Percentiles rank a stretch among this genome's conserved stretches.
phyloP scores from a whole-genome alignment of 2,888 invertebrate species.

The Trichogramma evanescens region DNA sequence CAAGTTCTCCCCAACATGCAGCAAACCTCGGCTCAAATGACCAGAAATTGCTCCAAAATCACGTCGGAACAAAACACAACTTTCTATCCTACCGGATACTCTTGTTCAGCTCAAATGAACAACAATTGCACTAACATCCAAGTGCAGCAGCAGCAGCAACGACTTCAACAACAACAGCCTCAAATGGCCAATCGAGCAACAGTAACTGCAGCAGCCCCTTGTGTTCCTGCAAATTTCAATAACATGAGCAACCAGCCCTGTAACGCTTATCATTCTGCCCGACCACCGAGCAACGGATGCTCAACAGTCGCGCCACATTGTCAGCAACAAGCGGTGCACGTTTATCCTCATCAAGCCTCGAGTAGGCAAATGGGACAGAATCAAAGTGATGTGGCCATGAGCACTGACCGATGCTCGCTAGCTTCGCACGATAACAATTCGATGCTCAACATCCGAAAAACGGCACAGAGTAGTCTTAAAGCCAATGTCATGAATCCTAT shows the following conservation, averaged over 20 bases:
- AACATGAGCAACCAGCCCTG: constrained; percentile 26
- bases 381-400: constrained; percentile 22
- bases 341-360: constrained; percentile 13
- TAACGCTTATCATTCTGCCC: constrained; percentile 24
- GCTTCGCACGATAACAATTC: constrained; percentile 15
- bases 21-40: constrained; percentile 41
- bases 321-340: constrained; percentile 44
- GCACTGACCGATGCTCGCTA: constrained; percentile 48
- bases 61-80: constrained; percentile 16
- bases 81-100: constrained; percentile 32
- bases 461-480: neutral
- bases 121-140: constrained; percentile 24
- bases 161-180: constrained; percentile 12
- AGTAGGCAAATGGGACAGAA: constrained; percentile 47
- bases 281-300: constrained; percentile 29
- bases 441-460: constrained; percentile 10
- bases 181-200: no score
- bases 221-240: constrained; percentile 25
- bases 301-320: constrained; percentile 38
- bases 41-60: constrained; percentile 38
- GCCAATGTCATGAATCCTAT: constrained; percentile 11
- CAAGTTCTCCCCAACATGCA: constrained; percentile 38
- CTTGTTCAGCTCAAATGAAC: constrained; percentile 34
- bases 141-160: constrained; percentile 24
- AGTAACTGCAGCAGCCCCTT: constrained; percentile 8